Conservation (phyloP, 1,140 invertebrate genomes). For the Sycobia sp. region DNA sequence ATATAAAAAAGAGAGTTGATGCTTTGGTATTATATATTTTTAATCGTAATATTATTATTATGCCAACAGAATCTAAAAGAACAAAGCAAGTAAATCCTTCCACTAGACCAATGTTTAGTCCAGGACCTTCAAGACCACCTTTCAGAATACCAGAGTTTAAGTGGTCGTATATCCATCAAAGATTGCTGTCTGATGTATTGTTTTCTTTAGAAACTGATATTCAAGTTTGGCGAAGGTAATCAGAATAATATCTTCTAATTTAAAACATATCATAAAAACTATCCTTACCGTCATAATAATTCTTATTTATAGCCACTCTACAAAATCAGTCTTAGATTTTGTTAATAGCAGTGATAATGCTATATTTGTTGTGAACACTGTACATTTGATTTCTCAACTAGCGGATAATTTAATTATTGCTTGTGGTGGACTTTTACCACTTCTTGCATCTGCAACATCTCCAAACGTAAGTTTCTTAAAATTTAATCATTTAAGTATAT, state of each 20-base stretch:
- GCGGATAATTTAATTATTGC: slow-evolving; percentile 99
- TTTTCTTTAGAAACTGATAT: slow-evolving; percentile 98
- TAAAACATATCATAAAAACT: no score
- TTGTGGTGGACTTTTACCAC: slow-evolving; percentile 94
- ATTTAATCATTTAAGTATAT: neutral
- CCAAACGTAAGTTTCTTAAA: slow-evolving; percentile 81
- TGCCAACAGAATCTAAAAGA: slow-evolving; percentile 59
- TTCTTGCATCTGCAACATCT: slow-evolving; percentile 96
- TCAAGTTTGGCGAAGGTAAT: slow-evolving; percentile 83
- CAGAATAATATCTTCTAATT: neutral
- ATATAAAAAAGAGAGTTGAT: no score
- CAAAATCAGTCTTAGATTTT: slow-evolving; percentile 96
- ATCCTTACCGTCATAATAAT: neutral
- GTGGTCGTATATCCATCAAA: slow-evolving; percentile 98
- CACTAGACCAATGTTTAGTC: slow-evolving; percentile 87
- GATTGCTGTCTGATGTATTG: slow-evolving; percentile 93
- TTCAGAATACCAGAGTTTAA: slow-evolving; percentile 99
- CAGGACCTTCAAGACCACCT: slow-evolving; percentile 91
- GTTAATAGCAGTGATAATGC: slow-evolving; percentile 97
- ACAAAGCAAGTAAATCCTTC: slow-evolving; percentile 65
- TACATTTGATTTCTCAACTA: slow-evolving; percentile 98
- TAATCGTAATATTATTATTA: neutral
- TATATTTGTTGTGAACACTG: slow-evolving; percentile 98
- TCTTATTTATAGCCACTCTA: slow-evolving; percentile 79
- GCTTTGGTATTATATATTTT: no score